Evolutionary conservation across 2,797 vertebrate genomes (phyloP), one percentile per base, ranked within the genome.

Genomic region (Mionectes olivaceus): DNA sequence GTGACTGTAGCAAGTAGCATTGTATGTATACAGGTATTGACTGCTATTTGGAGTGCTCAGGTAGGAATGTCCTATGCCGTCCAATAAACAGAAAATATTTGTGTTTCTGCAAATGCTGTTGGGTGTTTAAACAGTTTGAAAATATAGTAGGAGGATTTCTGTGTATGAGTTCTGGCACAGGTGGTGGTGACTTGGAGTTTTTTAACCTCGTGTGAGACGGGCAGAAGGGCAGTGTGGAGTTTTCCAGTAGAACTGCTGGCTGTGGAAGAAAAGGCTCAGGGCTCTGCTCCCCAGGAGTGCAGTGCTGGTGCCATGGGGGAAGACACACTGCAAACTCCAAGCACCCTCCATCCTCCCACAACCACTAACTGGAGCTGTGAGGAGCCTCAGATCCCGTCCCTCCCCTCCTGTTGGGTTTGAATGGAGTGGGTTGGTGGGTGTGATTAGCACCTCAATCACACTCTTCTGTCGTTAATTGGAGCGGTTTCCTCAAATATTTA

Each of bases 21-120:
- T 71, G 25, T 11, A 5, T 1, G 0, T 12, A 5, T 8, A 11
- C 3, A 33, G 53, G 13, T 33, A 19, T 17, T 28, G 19, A 30
- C 35, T 0, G 0, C 17, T 55, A 30, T 46, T 70, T 60, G 25
- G 30, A 25, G 19, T 77, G 47, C 19, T 77, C 33, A n/a, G 37
- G 6, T 67, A 16, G 53, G 41, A 49, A 27, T 41, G 41, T 27
- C 37, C 11, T 39, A 0, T 22, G 15, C 18, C 22, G 24, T 24
- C 24, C 70, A 46, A 2, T 6, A n/a, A n/a, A 19, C 18, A 41
- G 43, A 59, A 50, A n/a, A 17, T 46, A 21, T 7, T 76, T 1
- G 3, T 33, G 13, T 55, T 92, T 79, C 35, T 67, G 23, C 7
- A 4, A 3, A 0, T 43, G 35, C 33, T 80, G 16, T 43, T 64